These are phyloP conservation scores for Baronia brevicornis DNA, from an alignment of 2,888 invertebrate species.

Conservation along the genomic window DNA sequence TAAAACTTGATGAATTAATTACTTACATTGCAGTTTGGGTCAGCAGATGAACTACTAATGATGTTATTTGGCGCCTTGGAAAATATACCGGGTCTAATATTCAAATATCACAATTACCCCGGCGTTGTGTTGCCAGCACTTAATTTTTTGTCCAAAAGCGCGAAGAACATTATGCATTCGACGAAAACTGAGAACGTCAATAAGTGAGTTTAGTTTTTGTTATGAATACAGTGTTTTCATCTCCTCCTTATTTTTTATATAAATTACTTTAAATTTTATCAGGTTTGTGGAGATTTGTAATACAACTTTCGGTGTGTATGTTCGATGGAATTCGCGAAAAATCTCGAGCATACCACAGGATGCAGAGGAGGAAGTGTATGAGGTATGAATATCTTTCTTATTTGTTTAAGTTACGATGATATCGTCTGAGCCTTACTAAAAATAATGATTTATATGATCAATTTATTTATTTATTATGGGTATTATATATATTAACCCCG, in stretches of 20 bases:
- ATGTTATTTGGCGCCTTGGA: conserved; percentile 79
- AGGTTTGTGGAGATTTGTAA: conserved; percentile 81
- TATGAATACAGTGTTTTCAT: not conserved
- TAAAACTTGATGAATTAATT: not conserved
- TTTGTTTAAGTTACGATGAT: not conserved
- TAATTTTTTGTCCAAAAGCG: conserved; percentile 82
- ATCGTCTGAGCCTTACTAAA: not conserved
- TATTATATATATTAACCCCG: too few species aligned
- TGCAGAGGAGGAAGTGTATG: conserved; percentile 79
- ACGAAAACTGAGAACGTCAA: conserved; percentile 75
- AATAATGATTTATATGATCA: too few species aligned
- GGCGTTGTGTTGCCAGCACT: conserved; percentile 85
- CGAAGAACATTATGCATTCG: conserved; percentile 81
- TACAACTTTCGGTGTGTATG: conserved; percentile 81
- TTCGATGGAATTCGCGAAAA: conserved; percentile 78
- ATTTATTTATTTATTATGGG: too few species aligned
- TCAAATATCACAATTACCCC: conserved; percentile 86
- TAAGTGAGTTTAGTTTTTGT: conserved; percentile 39
- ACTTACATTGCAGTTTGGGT: conserved; percentile 50
- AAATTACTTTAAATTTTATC: conserved; percentile 14
- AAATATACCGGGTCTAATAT: conserved; percentile 81
- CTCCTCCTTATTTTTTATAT: not conserved
- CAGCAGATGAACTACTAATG: conserved; percentile 62
- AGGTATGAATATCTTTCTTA: conserved; percentile 33
- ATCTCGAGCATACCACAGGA: conserved; percentile 77